phyloP scores from a whole-genome alignment of 2,888 invertebrate genomes.

The Selenia dentaria region DNA sequence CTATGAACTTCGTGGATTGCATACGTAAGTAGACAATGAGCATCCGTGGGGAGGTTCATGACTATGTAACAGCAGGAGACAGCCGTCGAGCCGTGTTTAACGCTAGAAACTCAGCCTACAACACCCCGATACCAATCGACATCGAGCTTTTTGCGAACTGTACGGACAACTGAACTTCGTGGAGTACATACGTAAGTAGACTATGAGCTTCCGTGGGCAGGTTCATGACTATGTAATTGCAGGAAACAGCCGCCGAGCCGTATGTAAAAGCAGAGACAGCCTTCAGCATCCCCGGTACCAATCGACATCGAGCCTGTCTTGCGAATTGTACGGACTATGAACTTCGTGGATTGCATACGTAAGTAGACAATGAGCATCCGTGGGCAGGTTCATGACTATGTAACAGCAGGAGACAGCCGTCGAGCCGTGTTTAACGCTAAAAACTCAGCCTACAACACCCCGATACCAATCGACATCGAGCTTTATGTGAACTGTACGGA shows the following conservation, averaged over 20 bases:
- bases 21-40: constrained; percentile 93
- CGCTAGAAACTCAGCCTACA: no score
- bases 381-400: no score
- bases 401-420: no score
- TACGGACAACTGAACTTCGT: constrained; percentile 98
- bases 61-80: no score
- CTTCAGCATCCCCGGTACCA: constrained; percentile 94
- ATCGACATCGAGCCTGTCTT: constrained; percentile 96
- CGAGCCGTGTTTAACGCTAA: no score
- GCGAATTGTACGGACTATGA: constrained; percentile 95
- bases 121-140: no score
- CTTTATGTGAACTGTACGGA: constrained; percentile 95
- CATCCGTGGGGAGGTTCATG: no score
- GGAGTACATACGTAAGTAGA: constrained; percentile 98
- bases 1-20: constrained; percentile 98
- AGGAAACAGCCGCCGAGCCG: constrained; percentile 89
- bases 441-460: no score
- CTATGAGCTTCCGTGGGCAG: constrained; percentile 88
- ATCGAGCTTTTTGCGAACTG: constrained; percentile 94
- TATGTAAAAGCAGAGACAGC: constrained; percentile 83
- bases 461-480: no score
- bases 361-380: constrained; percentile 77
- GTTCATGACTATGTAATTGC: constrained; percentile 94
- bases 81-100: no score
- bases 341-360: constrained; percentile 99